These are phyloP conservation scores for Drosophila bunnanda DNA, from an alignment of 2,888 invertebrate genomes.

Conservation along the genomic window DNA sequence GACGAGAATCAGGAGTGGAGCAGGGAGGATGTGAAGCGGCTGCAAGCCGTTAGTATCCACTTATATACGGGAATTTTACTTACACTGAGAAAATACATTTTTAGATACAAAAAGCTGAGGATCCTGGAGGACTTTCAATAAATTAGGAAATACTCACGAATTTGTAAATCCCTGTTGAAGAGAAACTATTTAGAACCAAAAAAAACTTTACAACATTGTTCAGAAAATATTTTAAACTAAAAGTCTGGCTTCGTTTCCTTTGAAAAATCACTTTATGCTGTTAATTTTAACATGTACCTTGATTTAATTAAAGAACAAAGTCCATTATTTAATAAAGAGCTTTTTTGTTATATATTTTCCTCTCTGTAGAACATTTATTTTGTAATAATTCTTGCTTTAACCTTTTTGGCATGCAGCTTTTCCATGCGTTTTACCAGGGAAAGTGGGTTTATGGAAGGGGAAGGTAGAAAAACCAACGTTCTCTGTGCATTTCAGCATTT, in stretches of 20 bases:
- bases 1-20: background rate
- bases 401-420: slow-evolving; percentile 29
- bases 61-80: slow-evolving; percentile 30
- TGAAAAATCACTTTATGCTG: background rate
- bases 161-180: too few species aligned
- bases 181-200: background rate
- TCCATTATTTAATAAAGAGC: background rate
- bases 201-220: background rate
- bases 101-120: background rate
- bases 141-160: background rate
- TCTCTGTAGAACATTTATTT: slow-evolving; percentile 32
- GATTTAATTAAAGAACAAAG: background rate
- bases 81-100: background rate
- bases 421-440: slow-evolving; percentile 17
- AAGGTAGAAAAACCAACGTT: slow-evolving; percentile 4
- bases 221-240: background rate
- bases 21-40: background rate
- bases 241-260: background rate
- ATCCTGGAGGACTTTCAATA: background rate
- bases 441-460: background rate
- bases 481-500: slow-evolving; percentile 61
- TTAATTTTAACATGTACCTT: background rate
- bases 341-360: background rate
- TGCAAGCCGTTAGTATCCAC: slow-evolving; percentile 38
- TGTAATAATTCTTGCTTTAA: slow-evolving; percentile 36